Evolutionary conservation across 2,888 invertebrate species (phyloP), one percentile per base, ranked within the genome.

Genomic region (Pogonocherus hispidulus): DNA sequence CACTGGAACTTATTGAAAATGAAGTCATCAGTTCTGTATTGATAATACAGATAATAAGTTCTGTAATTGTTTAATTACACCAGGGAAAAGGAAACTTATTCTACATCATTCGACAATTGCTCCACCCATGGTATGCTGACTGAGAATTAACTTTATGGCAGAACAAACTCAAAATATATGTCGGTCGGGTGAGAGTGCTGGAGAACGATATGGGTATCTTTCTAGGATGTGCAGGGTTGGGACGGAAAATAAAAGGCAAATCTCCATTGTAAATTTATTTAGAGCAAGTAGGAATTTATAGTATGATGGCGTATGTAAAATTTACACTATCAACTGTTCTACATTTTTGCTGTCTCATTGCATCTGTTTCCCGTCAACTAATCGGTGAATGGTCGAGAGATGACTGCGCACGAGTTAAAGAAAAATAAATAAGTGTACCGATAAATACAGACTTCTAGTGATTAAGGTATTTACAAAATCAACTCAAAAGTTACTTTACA

Each of bases 271-370:
- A 79, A 79, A 79, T 79, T 79, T 79, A 79, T 79, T 79, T 79
- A 78, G 78, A 79, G 77, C 78, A 79, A 77, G 75, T 79, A 79
- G 78, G 79, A 79, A 79, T 78, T 79, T 73, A 78, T 77, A 79
- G 77, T 41, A 78, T 75, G 76, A 76, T 73, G 77, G 77, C 76
- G 73, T 77, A 75, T 77, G 74, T 70, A 76, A 76, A 78, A 78
- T 77, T 76, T 77, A 79, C 77, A 79, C 76, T 78, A 79, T 76
- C 62, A 72, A 67, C 63, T 73, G 72, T 69, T 73, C 76, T 79
- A 77, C 71, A 72, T 67, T 41, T n/a, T 75, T 70, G 74, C 74
- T 74, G 73, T 74, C 72, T 73, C 74, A 70, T 74, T 77, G 76
- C 75, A 71, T 71, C 66, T 70, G 68, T 74, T 72, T 69, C 71